phyloP scores from a whole-genome alignment of 2,888 invertebrate genomes.

The Tholera decimalis region DNA sequence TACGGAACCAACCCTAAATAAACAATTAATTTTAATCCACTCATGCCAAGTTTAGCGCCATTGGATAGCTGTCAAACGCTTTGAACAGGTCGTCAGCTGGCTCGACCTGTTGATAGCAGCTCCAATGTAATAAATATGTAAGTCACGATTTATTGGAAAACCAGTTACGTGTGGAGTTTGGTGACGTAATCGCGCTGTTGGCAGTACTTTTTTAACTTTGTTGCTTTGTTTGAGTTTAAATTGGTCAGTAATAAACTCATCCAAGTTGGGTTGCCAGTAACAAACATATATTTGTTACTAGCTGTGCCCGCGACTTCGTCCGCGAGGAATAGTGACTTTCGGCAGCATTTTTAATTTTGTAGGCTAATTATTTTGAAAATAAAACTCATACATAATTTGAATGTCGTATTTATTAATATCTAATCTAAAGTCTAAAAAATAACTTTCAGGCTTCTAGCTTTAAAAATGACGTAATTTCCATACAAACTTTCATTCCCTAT shows the following conservation, averaged over 20 bases:
- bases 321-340: no score
- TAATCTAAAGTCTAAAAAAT: no score
- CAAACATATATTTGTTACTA: background rate
- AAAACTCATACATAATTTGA: no score
- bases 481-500: no score
- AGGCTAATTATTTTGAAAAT: no score
- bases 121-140: constrained; percentile 52
- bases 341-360: no score
- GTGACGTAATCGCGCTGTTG: constrained; percentile 19
- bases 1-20: background rate
- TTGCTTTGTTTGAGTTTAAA: constrained; percentile 28
- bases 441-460: no score
- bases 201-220: background rate
- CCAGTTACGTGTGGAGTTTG: constrained; percentile 14
- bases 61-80: constrained; percentile 59
- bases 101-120: constrained; percentile 65
- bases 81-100: constrained; percentile 56
- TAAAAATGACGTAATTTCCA: no score
- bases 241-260: background rate
- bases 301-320: no score
- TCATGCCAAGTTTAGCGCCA: constrained; percentile 23
- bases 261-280: background rate
- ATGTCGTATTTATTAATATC: no score
- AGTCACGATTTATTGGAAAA: constrained; percentile 44
- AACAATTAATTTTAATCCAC: constrained; percentile 36